Percentiles rank a stretch among this genome's conserved stretches.
Evolutionary conservation across 2,797 vertebrate genomes (phyloP).

Genomic region (Yasuhikotakia modesta): DNA sequence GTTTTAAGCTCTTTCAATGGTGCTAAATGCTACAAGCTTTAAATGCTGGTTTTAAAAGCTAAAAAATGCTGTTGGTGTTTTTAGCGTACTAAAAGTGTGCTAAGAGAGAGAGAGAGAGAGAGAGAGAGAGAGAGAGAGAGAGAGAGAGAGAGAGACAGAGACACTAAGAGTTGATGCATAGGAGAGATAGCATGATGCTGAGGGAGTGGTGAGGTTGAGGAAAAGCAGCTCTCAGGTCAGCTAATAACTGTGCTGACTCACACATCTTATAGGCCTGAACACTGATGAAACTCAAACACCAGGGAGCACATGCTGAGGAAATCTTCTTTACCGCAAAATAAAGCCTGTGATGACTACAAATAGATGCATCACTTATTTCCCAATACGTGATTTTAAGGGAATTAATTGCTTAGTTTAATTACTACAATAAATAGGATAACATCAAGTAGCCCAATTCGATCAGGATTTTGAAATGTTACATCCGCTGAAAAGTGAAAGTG

Average conservation of each 20-base stretch:
- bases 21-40: slow-evolving; percentile 30
- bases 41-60: slow-evolving; percentile 12
- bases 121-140: neutral
- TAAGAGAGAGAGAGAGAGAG: neutral
- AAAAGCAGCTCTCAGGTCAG: slow-evolving; percentile 15
- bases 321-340: slow-evolving; percentile 30
- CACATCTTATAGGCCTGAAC: slow-evolving; percentile 19
- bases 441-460: slow-evolving; percentile 6
- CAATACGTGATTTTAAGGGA: slow-evolving; percentile 30
- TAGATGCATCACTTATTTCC: slow-evolving; percentile 4
- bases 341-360: neutral
- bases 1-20: slow-evolving; percentile 24
- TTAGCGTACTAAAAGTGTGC: too few relatives aligned
- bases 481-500: neutral
- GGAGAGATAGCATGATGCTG: slow-evolving; percentile 55
- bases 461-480: slow-evolving; percentile 7
- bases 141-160: neutral
- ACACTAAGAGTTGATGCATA: slow-evolving; percentile 49
- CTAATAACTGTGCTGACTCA: slow-evolving; percentile 39
- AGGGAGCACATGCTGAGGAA: slow-evolving; percentile 21
- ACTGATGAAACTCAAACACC: slow-evolving; percentile 34
- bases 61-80: slow-evolving; percentile 14
- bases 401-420: slow-evolving; percentile 33
- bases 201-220: slow-evolving; percentile 39
- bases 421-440: slow-evolving; percentile 34